Evolutionary conservation across 1,140 invertebrate genomes (phyloP).

Genomic region (Dinoponera quadriceps): DNA sequence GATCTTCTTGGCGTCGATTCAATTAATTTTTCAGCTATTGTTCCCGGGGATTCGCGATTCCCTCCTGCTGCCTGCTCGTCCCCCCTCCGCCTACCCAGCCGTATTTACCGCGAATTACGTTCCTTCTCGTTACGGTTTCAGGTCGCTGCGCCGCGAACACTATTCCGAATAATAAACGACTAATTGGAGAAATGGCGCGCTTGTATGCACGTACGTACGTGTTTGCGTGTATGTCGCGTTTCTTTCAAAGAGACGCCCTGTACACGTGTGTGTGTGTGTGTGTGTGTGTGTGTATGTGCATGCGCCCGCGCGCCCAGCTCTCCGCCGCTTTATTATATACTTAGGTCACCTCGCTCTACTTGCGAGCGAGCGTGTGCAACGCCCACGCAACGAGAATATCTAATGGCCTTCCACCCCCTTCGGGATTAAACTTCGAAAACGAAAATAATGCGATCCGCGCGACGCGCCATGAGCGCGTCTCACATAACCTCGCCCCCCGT

Average conservation of each 20-base stretch:
- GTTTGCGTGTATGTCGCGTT: neutral
- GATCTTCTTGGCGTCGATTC: too few relatives aligned
- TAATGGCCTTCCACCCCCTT: constrained; percentile 33
- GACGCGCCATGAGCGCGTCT: constrained; percentile 23
- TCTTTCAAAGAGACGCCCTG: constrained; percentile 23
- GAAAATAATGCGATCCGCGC: constrained; percentile 46
- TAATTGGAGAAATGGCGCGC: constrained; percentile 49
- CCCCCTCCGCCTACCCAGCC: too few relatives aligned
- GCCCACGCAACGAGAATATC: constrained; percentile 53
- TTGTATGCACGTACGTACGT: neutral
- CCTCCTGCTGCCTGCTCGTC: too few relatives aligned
- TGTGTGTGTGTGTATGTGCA: neutral
- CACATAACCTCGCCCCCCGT: too few relatives aligned
- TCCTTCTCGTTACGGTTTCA: constrained; percentile 27
- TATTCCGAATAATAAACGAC: constrained; percentile 56
- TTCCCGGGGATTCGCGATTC: too few relatives aligned
- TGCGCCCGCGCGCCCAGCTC: neutral
- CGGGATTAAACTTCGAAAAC: constrained; percentile 52
- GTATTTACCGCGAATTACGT: constrained; percentile 40
- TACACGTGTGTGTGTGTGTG: neutral
- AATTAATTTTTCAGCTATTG: too few relatives aligned
- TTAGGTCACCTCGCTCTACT: constrained; percentile 51
- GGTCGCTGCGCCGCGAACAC: constrained; percentile 17
- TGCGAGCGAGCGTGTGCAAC: constrained; percentile 6
- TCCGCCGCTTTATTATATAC: constrained; percentile 39